phyloP scores from a whole-genome alignment of 1,140 invertebrate genomes.

The Drosophila ercepeae region DNA sequence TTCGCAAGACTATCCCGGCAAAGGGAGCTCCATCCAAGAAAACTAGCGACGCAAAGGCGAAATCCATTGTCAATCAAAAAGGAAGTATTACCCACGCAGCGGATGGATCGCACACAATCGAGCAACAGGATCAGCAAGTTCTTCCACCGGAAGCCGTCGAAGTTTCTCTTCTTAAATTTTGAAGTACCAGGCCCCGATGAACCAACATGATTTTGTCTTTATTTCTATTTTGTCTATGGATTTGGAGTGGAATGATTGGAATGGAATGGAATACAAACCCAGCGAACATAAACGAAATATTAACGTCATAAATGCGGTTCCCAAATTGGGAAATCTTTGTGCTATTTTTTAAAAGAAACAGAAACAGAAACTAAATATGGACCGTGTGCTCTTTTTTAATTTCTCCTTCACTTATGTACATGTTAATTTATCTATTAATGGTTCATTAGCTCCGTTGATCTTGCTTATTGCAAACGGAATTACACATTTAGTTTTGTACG shows the following conservation, averaged over 20 bases:
- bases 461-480: conserved; percentile 54
- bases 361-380: background rate
- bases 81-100: conserved; percentile 44
- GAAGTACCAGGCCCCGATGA: conserved; percentile 16
- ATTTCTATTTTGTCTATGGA: conserved; percentile 75
- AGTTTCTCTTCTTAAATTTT: conserved; percentile 63
- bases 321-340: background rate
- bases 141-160: conserved; percentile 11
- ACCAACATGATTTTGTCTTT: conserved; percentile 68
- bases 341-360: conserved; percentile 37
- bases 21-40: conserved; percentile 31
- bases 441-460: conserved; percentile 67
- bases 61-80: conserved; percentile 24
- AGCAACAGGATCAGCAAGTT: conserved; percentile 22
- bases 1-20: conserved; percentile 25
- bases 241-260: conserved; percentile 54
- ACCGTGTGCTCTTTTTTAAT: conserved; percentile 37
- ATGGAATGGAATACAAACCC: conserved; percentile 6
- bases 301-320: background rate
- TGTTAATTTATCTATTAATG: conserved; percentile 49
- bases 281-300: background rate
- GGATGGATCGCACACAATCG: conserved; percentile 35
- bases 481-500: conserved; percentile 19
- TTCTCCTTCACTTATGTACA: conserved; percentile 42
- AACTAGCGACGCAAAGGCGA: conserved; percentile 30